phyloP scores from a whole-genome alignment of 2,113 vertebrate species.

The Pseudois nayaur region DNA sequence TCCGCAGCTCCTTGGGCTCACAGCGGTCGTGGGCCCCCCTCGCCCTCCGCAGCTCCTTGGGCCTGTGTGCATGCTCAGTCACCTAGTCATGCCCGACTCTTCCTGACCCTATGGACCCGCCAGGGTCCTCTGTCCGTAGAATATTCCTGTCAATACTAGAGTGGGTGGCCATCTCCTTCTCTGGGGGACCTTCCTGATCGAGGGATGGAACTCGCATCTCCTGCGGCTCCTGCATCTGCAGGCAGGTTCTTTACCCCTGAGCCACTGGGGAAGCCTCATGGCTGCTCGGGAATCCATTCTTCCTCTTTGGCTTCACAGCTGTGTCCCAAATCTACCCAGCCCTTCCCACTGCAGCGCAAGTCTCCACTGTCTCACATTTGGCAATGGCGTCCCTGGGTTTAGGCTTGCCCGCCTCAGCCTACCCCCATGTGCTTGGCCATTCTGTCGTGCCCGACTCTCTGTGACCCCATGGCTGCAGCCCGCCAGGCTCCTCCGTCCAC shows the following conservation, averaged over 20 bases:
- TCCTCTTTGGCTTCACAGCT: background rate
- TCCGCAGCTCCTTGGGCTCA: too few relatives aligned
- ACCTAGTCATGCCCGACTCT: background rate
- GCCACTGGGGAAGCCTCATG: background rate
- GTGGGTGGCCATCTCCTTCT: background rate
- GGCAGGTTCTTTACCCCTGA: background rate
- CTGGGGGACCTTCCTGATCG: rapidly evolving
- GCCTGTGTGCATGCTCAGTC: rapidly evolving
- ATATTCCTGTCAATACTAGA: background rate
- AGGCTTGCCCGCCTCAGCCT: background rate
- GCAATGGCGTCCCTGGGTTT: background rate
- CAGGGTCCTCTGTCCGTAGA: background rate
- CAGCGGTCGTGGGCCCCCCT: too few relatives aligned
- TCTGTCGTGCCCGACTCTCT: background rate
- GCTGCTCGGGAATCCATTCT: background rate
- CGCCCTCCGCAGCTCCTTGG: background rate
- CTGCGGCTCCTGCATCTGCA: background rate
- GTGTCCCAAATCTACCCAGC: background rate
- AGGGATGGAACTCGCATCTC: background rate
- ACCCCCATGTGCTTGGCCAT: rapidly evolving
- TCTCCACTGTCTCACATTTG: background rate
- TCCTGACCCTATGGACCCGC: background rate
- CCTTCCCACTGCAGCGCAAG: background rate
- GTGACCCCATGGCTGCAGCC: background rate
- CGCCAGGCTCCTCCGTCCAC: background rate